These are phyloP conservation scores for Sciurus carolinensis DNA, from an alignment of 2,797 vertebrate genomes.

Conservation along the genomic window DNA sequence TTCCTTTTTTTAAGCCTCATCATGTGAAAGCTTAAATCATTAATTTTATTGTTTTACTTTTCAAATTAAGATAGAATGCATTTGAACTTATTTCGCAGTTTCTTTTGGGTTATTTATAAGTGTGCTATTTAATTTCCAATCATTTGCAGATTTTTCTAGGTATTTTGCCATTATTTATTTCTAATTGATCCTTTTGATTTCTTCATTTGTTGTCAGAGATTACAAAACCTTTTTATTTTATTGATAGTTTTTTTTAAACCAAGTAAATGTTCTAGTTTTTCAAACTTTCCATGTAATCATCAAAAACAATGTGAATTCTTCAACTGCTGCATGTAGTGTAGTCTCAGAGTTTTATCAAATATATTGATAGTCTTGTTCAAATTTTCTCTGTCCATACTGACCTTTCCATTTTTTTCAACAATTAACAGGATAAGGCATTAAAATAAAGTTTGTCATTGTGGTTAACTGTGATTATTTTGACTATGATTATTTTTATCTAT, in stretches of 20 bases:
- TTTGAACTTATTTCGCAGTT: background rate
- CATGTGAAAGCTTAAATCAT: background rate
- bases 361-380: background rate
- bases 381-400: background rate
- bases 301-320: background rate
- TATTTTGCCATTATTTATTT: background rate
- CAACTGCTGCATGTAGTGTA: background rate
- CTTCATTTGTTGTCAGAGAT: background rate
- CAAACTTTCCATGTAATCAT: background rate
- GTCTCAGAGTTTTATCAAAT: background rate
- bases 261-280: background rate
- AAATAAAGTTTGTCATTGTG: constrained; percentile 3
- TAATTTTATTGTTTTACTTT: background rate
- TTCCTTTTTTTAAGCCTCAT: background rate
- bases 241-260: background rate
- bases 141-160: background rate
- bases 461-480: background rate
- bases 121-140: background rate
- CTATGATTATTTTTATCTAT: background rate
- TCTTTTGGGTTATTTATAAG: background rate
- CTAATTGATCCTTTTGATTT: background rate
- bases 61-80: background rate
- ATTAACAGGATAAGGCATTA: background rate
- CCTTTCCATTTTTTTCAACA: background rate
- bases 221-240: background rate